Conservation (phyloP, 2,888 invertebrate species). For the Heliconius erato region DNA sequence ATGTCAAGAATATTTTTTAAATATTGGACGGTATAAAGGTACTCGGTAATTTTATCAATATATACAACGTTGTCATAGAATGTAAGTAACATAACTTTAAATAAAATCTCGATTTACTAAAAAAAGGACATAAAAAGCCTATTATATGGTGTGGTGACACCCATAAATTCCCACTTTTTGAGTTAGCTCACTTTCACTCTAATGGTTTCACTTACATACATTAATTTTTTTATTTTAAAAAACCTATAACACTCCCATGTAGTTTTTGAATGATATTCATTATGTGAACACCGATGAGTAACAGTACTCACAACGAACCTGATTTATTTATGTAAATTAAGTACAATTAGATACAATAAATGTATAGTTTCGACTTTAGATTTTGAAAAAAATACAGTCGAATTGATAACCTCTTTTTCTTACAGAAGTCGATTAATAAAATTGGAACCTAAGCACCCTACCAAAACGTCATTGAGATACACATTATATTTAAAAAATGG, state of each 20-base stretch:
- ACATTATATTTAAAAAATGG: neutral
- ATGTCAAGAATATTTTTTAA: conserved; percentile 1
- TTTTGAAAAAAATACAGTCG: neutral
- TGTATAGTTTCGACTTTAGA: neutral
- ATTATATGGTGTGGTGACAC: too few relatives aligned
- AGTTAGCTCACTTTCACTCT: neutral
- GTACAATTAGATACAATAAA: neutral
- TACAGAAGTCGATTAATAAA: neutral
- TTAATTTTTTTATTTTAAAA: neutral
- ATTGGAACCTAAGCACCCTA: neutral
- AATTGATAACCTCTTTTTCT: too few relatives aligned
- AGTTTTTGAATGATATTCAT: neutral
- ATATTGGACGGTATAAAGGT: neutral
- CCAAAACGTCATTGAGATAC: neutral
- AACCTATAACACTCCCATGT: neutral
- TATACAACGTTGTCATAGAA: neutral
- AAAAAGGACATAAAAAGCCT: too few relatives aligned
- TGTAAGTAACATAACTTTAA: neutral
- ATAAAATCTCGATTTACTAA: too few relatives aligned
- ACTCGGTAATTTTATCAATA: neutral
- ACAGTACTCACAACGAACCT: neutral
- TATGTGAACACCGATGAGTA: neutral
- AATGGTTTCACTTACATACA: neutral
- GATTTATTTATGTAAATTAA: neutral
- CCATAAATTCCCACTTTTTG: neutral